These are phyloP conservation scores for Gobionotothen gibberifrons DNA, from an alignment of 2,797 vertebrate species.

Conservation along the genomic window DNA sequence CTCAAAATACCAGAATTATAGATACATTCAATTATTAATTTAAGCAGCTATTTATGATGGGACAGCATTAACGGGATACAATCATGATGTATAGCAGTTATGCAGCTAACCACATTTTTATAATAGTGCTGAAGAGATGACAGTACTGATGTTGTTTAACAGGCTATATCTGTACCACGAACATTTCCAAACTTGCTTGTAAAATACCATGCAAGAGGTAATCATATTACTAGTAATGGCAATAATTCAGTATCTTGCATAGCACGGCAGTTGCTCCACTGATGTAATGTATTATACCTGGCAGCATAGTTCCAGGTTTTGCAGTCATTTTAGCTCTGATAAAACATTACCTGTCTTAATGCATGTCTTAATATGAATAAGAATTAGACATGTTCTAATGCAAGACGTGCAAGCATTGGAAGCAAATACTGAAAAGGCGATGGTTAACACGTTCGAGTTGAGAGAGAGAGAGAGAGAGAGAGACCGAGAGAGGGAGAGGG, in stretches of 20 bases:
- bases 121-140: not conserved
- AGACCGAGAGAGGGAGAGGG: slow-evolving; percentile 31
- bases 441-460: slow-evolving; percentile 24
- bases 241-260: not conserved
- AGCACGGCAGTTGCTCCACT: not conserved
- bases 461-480: slow-evolving; percentile 19
- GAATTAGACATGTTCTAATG: not conserved
- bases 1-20: not conserved
- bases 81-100: not conserved
- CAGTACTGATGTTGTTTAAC: not conserved
- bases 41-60: not conserved
- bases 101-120: not conserved
- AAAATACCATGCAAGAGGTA: not conserved
- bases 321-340: not conserved
- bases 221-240: not conserved
- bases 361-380: too few species aligned
- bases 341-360: not conserved
- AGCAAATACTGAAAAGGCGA: not conserved
- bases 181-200: not conserved
- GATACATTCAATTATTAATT: not conserved
- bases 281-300: not conserved
- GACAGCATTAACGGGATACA: not conserved
- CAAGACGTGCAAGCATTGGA: not conserved
- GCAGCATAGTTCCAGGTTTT: not conserved
- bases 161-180: not conserved